Evolutionary conservation across 2,888 invertebrate species (phyloP), one percentile per base, ranked within the genome.

Genomic region (Parnassius glacialis): DNA sequence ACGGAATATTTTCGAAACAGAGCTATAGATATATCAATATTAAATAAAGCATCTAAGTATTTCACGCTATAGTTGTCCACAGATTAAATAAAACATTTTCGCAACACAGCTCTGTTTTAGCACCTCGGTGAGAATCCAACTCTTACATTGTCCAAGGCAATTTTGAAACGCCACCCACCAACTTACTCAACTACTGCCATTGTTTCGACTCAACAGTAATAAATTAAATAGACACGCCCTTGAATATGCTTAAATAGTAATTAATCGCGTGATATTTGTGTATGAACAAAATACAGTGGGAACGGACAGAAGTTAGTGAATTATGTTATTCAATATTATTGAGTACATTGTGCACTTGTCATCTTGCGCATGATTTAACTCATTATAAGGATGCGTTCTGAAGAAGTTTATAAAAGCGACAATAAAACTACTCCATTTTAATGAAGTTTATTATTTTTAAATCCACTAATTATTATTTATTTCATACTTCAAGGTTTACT

Each of bases 191-290:
- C 63, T 56, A 34, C 52, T 43, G 50, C 63, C 59, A 64, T 64
- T 64, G 63, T 64, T 64, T 59, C 44, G 25, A 59, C 52, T 59
- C 63, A 34, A 59, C 63, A 42, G 63, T 57, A 64, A 64, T 64
- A 64, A 59, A 48, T 64, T 64, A 59, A 64, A 56, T 64, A 59
- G 63, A 43, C 59, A 59, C 63, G 63, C 63, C 63, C 63, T 64
- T 64, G 63, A 64, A 64, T 52, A 64, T 57, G 41, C 63, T 64
- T 64, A 59, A 59, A 64, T 59, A 56, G 63, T 59, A 64, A 64
- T 64, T 64, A 59, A 64, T 64, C 51, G 48, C 43, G 51, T 54
- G 52, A 63, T 64, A 59, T 63, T 56, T 56, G n/a, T 55, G 50
- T 61, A 41, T 43, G 20, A 56, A 63, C 63, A 59, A 64, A 56